phyloP scores from a whole-genome alignment of 2,888 invertebrate species.

The Allophyes oxyacanthae region DNA sequence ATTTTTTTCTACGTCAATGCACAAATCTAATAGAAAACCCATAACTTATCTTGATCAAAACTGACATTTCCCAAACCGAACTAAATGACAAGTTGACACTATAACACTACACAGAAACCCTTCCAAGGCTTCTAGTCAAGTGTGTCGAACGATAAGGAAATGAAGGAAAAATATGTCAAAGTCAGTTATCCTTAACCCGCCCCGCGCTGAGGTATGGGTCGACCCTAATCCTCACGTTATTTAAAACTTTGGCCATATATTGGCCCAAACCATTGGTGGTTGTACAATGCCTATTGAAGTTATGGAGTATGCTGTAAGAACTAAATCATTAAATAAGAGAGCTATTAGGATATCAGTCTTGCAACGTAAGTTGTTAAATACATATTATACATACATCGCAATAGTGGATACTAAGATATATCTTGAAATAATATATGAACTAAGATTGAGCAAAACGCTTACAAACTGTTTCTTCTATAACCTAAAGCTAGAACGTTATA shows the following conservation, averaged over 20 bases:
- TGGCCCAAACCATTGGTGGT: slow-evolving; percentile 18
- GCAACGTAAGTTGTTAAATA: too few species aligned
- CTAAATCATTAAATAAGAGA: too few species aligned
- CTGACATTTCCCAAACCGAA: slow-evolving; percentile 13
- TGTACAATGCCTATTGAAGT: slow-evolving; percentile 6
- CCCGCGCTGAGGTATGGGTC: slow-evolving; percentile 31
- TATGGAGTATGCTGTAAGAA: too few species aligned
- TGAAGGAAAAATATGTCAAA: slow-evolving; percentile 41
- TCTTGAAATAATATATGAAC: too few species aligned
- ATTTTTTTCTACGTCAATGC: background rate
- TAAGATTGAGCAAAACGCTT: too few species aligned
- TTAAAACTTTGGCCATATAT: slow-evolving; percentile 21
- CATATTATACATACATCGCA: too few species aligned
- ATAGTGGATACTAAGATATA: too few species aligned
- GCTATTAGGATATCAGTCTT: too few species aligned
- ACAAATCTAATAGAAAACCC: background rate
- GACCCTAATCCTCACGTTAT: slow-evolving; percentile 49
- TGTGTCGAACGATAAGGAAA: slow-evolving; percentile 42
- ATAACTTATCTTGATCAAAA: background rate
- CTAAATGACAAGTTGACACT: slow-evolving; percentile 46
- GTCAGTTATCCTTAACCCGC: slow-evolving; percentile 21
- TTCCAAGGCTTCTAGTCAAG: slow-evolving; percentile 24
- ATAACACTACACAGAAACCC: slow-evolving; percentile 41
- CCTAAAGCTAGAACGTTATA: too few species aligned
- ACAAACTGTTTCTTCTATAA: too few species aligned